phyloP scores from a whole-genome alignment of 2,888 invertebrate species.

The Callyntrura sp. region DNA sequence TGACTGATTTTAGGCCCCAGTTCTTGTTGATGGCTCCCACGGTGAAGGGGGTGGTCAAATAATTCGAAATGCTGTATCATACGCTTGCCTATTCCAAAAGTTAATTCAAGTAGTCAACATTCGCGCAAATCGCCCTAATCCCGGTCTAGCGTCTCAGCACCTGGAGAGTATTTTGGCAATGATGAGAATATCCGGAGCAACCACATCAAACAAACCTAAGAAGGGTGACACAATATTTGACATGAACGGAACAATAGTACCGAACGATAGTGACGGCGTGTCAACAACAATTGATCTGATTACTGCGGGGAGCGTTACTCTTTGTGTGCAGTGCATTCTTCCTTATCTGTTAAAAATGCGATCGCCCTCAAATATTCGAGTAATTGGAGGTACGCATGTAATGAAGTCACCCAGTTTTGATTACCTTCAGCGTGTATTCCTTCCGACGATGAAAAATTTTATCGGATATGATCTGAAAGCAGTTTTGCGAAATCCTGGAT shows the following conservation, averaged over 20 bases:
- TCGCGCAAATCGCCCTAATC: constrained; percentile 81
- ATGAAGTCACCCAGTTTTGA: constrained; percentile 82
- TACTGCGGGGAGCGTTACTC: constrained; percentile 79
- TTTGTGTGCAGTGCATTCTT: constrained; percentile 81
- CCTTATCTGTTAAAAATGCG: constrained; percentile 79
- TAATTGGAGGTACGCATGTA: constrained; percentile 82
- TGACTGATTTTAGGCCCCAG: background rate
- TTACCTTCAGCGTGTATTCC: constrained; percentile 79
- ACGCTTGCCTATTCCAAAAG: constrained; percentile 74
- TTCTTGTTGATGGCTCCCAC: constrained; percentile 80
- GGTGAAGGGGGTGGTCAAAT: constrained; percentile 83
- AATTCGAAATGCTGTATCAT: constrained; percentile 81
- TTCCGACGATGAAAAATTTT: constrained; percentile 78
- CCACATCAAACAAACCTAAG: constrained; percentile 60
- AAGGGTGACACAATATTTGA: constrained; percentile 78
- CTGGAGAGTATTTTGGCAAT: constrained; percentile 82
- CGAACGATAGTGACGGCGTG: constrained; percentile 60
- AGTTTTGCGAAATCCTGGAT: constrained; percentile 74
- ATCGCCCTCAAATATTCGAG: constrained; percentile 72
- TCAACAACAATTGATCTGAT: constrained; percentile 80
- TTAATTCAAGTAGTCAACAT: constrained; percentile 79
- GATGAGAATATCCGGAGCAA: constrained; percentile 78
- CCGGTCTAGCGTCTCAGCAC: constrained; percentile 82
- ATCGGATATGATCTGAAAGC: constrained; percentile 76
- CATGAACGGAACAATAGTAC: constrained; percentile 74